Evolutionary conservation across 2,888 invertebrate species (phyloP).

Genomic region (Nemoura dubitans): DNA sequence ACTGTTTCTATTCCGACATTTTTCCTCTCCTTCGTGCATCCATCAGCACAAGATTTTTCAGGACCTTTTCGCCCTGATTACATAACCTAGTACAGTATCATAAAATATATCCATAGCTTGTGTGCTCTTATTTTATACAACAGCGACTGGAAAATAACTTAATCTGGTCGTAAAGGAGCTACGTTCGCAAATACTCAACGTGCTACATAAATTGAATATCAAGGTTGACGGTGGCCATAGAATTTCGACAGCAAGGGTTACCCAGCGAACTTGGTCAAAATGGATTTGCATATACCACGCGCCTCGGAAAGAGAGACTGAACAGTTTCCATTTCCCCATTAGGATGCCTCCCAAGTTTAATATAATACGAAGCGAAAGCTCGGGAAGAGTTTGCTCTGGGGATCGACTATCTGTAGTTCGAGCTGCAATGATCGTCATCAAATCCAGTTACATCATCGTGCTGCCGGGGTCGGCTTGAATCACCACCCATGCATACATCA

Average conservation of each 20-base stretch:
- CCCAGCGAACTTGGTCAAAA: slow-evolving; percentile 26
- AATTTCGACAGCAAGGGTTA: slow-evolving; percentile 15
- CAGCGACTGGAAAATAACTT: neutral
- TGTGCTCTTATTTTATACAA: neutral
- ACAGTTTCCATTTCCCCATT: slow-evolving; percentile 3
- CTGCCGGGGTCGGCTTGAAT: slow-evolving; percentile 43
- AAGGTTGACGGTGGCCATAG: neutral
- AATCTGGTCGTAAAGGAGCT: neutral
- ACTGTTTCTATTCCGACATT: neutral
- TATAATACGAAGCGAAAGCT: slow-evolving; percentile 25
- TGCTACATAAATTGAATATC: neutral
- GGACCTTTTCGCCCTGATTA: neutral
- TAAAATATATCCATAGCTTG: neutral
- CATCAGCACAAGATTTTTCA: neutral
- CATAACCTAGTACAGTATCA: neutral
- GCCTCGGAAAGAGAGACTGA: neutral
- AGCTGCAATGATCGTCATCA: slow-evolving; percentile 34
- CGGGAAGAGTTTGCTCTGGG: neutral
- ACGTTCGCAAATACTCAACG: neutral
- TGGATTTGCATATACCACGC: slow-evolving; percentile 22
- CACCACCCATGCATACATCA: slow-evolving; percentile 47
- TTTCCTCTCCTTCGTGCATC: neutral
- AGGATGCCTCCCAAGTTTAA: slow-evolving; percentile 18
- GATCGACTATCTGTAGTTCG: slow-evolving; percentile 25
- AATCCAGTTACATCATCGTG: slow-evolving; percentile 29